Conservation (phyloP, 64 coral and sea anemone species). For the Actinia equina region DNA sequence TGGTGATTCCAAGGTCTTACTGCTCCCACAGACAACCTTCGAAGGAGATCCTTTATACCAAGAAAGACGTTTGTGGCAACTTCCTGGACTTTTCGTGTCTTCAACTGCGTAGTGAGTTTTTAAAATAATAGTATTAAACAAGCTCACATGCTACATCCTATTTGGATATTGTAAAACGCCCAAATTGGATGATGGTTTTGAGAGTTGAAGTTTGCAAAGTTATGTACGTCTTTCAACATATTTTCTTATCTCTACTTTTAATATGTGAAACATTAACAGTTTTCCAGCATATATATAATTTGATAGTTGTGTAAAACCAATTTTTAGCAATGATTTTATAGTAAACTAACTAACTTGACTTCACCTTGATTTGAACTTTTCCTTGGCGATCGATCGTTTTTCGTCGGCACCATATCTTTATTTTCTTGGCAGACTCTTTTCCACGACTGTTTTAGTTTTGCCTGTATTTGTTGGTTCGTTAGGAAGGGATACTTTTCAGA, state of each 20-base stretch:
- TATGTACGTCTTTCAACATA: no score
- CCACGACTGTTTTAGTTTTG: slow-evolving; percentile 72
- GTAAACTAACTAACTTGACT: background rate
- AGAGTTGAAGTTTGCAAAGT: no score
- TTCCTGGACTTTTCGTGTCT: background rate
- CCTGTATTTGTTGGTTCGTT: slow-evolving; percentile 53
- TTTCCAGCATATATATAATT: no score
- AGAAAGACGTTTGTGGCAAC: background rate
- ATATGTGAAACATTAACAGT: no score
- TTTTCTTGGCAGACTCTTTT: slow-evolving; percentile 21
- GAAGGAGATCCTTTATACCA: background rate
- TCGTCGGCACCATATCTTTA: background rate
- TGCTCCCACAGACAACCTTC: background rate
- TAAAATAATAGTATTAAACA: no score
- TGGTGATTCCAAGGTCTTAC: background rate
- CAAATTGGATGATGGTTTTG: no score
- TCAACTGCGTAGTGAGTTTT: background rate
- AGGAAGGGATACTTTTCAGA: slow-evolving; percentile 69
- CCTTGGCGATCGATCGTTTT: background rate
- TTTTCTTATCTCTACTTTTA: no score
- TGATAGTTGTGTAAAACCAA: no score
- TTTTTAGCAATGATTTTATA: no score
- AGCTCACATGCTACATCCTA: no score
- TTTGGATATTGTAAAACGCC: no score
- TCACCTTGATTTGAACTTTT: slow-evolving; percentile 11